phyloP scores from a whole-genome alignment of 2,113 vertebrate genomes.

The Paralichthys olivaceus region DNA sequence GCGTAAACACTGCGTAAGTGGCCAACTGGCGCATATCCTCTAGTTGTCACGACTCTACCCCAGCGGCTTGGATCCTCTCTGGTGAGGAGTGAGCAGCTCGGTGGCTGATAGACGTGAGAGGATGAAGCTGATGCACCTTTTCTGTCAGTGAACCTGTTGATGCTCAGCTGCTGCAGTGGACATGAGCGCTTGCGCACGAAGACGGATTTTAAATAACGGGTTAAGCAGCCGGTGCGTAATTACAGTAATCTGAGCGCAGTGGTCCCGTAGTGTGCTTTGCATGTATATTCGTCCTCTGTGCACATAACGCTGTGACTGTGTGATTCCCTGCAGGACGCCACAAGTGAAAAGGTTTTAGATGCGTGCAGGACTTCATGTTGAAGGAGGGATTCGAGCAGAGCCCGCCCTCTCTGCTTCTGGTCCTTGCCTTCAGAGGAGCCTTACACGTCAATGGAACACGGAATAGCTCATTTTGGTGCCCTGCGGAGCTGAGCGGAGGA shows the following conservation, averaged over 20 bases:
- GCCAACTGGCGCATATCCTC: neutral
- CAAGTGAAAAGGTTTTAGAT: conserved; percentile 49
- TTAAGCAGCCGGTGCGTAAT: neutral
- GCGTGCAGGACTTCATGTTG: conserved; percentile 45
- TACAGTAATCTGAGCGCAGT: neutral
- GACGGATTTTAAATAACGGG: conserved; percentile 43
- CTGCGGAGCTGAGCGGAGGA: conserved; percentile 33
- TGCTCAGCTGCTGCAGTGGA: conserved; percentile 65
- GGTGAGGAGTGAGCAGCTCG: neutral
- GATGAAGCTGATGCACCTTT: neutral
- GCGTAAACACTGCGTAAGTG: neutral
- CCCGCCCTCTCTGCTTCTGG: conserved; percentile 42
- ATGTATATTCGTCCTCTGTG: neutral
- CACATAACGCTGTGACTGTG: neutral
- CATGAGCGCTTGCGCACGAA: conserved; percentile 60
- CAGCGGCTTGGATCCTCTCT: neutral
- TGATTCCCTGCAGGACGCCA: conserved; percentile 48
- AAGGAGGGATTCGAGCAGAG: conserved; percentile 58
- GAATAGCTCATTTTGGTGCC: conserved; percentile 9
- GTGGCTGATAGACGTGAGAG: neutral
- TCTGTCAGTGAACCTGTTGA: conserved; percentile 22
- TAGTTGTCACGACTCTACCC: neutral
- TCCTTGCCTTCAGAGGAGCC: conserved; percentile 1
- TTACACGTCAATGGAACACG: conserved; percentile 33
- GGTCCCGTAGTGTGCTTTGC: neutral